Evolutionary conservation across 2,797 vertebrate genomes (phyloP).

Genomic region (Orientallactaga sibirica): DNA sequence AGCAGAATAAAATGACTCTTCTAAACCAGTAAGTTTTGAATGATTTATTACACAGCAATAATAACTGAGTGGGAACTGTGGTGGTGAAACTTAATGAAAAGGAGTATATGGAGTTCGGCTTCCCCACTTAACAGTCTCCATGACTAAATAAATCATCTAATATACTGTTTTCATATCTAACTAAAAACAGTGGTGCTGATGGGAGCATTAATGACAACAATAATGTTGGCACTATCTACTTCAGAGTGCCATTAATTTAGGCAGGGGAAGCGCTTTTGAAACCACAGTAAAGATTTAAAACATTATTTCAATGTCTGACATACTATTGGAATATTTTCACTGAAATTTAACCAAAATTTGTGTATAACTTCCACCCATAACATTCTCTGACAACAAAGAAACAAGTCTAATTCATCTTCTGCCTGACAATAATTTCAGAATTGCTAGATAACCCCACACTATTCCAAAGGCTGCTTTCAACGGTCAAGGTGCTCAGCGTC

Average conservation of each 20-base stretch:
- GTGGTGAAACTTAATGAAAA: neutral
- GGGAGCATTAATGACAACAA: neutral
- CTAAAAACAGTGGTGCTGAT: neutral
- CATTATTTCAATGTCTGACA: slow-evolving; percentile 20
- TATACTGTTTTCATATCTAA: neutral
- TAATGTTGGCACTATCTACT: neutral
- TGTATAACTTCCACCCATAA: neutral
- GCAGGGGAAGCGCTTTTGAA: neutral
- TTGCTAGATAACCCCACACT: neutral
- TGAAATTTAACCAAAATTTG: neutral
- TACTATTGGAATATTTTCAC: slow-evolving; percentile 1
- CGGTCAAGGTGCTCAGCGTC: neutral
- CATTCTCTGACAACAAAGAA: neutral
- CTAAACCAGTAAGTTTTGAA: neutral
- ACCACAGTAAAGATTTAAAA: slow-evolving; percentile 15
- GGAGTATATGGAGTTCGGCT: neutral
- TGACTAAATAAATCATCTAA: slow-evolving; percentile 17
- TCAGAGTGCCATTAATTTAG: slow-evolving; percentile 9
- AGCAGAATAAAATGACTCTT: neutral
- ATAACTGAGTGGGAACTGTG: neutral
- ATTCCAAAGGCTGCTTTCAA: neutral
- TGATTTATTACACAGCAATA: neutral
- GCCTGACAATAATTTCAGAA: neutral
- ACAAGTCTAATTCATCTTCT: neutral
- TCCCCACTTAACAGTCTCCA: neutral